Conservation (phyloP, 2,888 invertebrate species). For the Galerucella pusilla region DNA sequence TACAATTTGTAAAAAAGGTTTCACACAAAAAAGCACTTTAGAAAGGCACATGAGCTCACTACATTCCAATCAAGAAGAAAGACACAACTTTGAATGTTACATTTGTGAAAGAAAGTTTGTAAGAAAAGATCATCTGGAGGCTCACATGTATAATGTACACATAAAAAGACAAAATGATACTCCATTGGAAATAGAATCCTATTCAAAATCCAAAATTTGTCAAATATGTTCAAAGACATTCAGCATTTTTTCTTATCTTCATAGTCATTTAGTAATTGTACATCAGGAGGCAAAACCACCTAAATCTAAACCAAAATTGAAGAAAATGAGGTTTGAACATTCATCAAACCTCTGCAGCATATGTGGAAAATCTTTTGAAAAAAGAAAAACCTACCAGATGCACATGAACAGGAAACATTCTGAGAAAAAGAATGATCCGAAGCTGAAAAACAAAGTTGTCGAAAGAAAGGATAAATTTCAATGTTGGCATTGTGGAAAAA, state of each 20-base stretch:
- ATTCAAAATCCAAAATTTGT: conserved; percentile 40
- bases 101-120: conserved; percentile 52
- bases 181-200: conserved; percentile 35
- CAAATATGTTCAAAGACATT: conserved; percentile 53
- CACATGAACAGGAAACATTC: conserved; percentile 46
- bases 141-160: conserved; percentile 50
- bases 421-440: conserved; percentile 37
- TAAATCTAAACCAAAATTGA: conserved; percentile 25
- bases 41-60: conserved; percentile 53
- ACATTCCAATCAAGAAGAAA: conserved; percentile 52
- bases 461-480: conserved; percentile 35
- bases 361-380: conserved; percentile 40
- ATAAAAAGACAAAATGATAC: conserved; percentile 50
- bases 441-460: conserved; percentile 26
- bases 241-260: conserved; percentile 44
- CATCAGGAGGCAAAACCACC: conserved; percentile 29
- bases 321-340: conserved; percentile 18
- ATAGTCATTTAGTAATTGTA: conserved; percentile 26
- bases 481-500: conserved; percentile 43
- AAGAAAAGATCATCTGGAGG: conserved; percentile 49
- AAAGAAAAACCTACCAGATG: conserved; percentile 36
- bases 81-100: conserved; percentile 48
- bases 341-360: conserved; percentile 40
- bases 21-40: conserved; percentile 54
- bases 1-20: conserved; percentile 53